Evolutionary conservation across 1,140 invertebrate genomes (phyloP), one percentile per base, ranked within the genome.

Genomic region (Conus betulinus): DNA sequence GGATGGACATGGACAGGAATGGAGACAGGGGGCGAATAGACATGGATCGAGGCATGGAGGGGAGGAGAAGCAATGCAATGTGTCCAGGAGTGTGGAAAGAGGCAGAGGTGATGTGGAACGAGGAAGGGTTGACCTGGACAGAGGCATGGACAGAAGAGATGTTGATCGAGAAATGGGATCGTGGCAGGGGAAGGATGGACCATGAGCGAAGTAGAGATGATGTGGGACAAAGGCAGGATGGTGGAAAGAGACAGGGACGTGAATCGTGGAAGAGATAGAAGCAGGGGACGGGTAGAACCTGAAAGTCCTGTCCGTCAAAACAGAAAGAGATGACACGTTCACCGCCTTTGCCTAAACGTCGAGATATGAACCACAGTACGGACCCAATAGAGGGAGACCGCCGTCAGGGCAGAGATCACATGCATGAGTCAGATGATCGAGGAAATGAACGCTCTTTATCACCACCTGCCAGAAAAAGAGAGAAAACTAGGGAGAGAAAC

Each of bases 391-490:
- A 25, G n/a, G 53, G 84, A 0, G 63, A 85, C 51, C 53, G 84
- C 10, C 25, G 20, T 25, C n/a, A 55, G 10, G 53, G 84, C 52
- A 81, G 53, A 27, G 85, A 67, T 23, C 63, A n/a, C 20, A 76
- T 23, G 13, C 27, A n/a, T 1, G 63, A 87, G 5, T 55, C n/a
- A n/a, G 85, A 79, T 53, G 53, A 51, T 20, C 63, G 85, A 23
- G 63, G 71, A 20, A 51, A 60, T 17, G 84, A 17, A 15, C 53
- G 23, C 15, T 85, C 84, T n/a, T 5, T 71, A 7, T 57, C 85
- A 7, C 74, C 85, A 23, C 85, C 85, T 25, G 17, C 74, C 71
- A 78, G 85, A n/a, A n/a, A 78, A 87, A 25, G 85, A 87, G 23
- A 87, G 23, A 87, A n/a, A 53, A 39, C 10, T 52, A 20, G 17